phyloP scores from a whole-genome alignment of 2,888 invertebrate genomes.

The Camptogramma bilineatum region DNA sequence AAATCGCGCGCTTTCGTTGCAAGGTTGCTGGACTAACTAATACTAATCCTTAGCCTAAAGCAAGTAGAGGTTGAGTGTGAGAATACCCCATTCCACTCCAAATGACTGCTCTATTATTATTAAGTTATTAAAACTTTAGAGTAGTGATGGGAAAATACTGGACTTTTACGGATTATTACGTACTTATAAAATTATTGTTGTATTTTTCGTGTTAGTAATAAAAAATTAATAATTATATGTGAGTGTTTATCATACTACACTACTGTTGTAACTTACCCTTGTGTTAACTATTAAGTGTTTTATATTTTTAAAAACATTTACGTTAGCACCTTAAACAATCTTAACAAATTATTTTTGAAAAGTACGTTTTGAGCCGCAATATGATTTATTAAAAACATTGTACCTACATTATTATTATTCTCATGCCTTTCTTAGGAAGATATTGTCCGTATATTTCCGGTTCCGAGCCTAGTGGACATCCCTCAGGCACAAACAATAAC shows the following conservation, averaged over 20 bases:
- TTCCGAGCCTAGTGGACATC: slow-evolving; percentile 19
- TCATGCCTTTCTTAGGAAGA: background rate
- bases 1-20: slow-evolving; percentile 6
- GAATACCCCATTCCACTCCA: slow-evolving; percentile 59
- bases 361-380: no score
- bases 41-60: slow-evolving; percentile 22
- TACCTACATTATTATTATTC: background rate
- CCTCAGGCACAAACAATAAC: slow-evolving; percentile 46
- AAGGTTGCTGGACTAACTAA: slow-evolving; percentile 13
- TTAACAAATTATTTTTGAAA: no score
- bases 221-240: no score
- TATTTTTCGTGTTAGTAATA: background rate
- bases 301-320: no score
- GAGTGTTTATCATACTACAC: no score
- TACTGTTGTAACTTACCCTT: no score
- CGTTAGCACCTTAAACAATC: no score
- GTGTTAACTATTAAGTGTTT: no score
- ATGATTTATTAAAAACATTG: no score
- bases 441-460: slow-evolving; percentile 13
- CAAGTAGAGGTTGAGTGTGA: slow-evolving; percentile 25
- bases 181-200: background rate
- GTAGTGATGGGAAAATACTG: slow-evolving; percentile 34
- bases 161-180: slow-evolving; percentile 3
- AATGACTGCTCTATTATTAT: slow-evolving; percentile 70
- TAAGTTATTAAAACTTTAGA: slow-evolving; percentile 63